Evolutionary conservation across 2,888 invertebrate species (phyloP).

Genomic region (Monopis laevigella): DNA sequence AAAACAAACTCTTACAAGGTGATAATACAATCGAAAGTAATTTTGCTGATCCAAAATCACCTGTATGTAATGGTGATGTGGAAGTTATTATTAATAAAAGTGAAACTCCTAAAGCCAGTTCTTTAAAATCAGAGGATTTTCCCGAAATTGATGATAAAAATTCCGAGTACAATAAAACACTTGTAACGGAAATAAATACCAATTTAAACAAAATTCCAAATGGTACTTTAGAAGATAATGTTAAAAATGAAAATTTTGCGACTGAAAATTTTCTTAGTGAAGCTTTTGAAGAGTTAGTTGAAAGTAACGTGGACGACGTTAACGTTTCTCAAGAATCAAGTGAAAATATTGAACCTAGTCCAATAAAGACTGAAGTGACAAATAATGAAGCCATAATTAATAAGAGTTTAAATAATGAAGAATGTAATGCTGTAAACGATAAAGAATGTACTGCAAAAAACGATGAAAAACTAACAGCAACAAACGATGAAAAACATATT

Average conservation of each 20-base stretch:
- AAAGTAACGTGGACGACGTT: conserved; percentile 7
- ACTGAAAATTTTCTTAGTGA: conserved; percentile 50
- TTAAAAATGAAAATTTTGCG: conserved; percentile 36
- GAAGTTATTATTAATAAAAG: conserved; percentile 6
- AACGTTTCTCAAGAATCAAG: background rate
- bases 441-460: background rate
- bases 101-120: conserved; percentile 10
- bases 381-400: background rate
- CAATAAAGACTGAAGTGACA: conserved; percentile 4
- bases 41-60: conserved; percentile 12
- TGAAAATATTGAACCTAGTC: conserved; percentile 2
- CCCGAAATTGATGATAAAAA: too few relatives aligned
- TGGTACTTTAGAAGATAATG: background rate
- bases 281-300: conserved; percentile 44
- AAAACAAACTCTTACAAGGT: conserved; percentile 11
- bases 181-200: too few relatives aligned
- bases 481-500: background rate
- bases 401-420: background rate
- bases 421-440: background rate
- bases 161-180: too few relatives aligned
- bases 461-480: too few relatives aligned
- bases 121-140: too few relatives aligned
- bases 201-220: too few relatives aligned
- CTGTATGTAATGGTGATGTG: conserved; percentile 19
- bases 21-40: background rate